A percentile compares a stretch with the other conserved stretches of the same genome.
phyloP scores from a whole-genome alignment of 2,888 invertebrate species.

The Cataglyphis altisquamis region DNA sequence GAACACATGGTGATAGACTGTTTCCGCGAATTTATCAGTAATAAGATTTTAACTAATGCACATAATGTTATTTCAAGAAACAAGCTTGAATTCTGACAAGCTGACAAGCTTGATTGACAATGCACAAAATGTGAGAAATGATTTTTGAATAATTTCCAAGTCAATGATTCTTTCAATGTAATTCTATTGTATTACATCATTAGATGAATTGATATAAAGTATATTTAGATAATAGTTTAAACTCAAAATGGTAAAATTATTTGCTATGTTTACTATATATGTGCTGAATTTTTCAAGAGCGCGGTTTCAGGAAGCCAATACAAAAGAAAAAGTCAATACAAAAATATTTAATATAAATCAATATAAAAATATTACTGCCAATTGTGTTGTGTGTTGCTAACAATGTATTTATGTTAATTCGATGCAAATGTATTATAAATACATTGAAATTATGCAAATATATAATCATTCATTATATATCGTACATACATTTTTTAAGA shows the following conservation, averaged over 20 bases:
- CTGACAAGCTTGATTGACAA: not conserved
- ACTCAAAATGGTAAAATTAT: not conserved
- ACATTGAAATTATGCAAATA: slow-evolving; percentile 2
- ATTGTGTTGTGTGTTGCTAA: not conserved
- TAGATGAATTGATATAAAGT: not conserved
- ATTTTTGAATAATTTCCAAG: not conserved
- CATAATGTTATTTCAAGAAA: slow-evolving; percentile 8
- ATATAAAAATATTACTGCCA: not conserved
- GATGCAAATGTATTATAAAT: slow-evolving; percentile 3
- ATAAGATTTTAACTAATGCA: slow-evolving; percentile 34
- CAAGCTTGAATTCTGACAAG: not conserved
- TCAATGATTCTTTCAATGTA: not conserved
- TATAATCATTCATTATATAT: not conserved
- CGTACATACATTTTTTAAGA: not conserved
- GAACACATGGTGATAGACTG: not conserved
- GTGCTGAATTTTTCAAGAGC: not conserved
- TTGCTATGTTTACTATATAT: not conserved
- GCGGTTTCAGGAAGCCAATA: not conserved
- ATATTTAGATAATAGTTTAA: not conserved
- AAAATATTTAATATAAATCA: no score
- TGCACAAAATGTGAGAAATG: not conserved
- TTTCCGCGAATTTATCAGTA: slow-evolving; percentile 20
- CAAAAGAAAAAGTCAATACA: not conserved
- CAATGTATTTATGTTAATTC: not conserved
- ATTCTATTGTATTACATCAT: not conserved